Evolutionary conservation across 2,113 vertebrate genomes (phyloP).

Genomic region (Arizona elegans): DNA sequence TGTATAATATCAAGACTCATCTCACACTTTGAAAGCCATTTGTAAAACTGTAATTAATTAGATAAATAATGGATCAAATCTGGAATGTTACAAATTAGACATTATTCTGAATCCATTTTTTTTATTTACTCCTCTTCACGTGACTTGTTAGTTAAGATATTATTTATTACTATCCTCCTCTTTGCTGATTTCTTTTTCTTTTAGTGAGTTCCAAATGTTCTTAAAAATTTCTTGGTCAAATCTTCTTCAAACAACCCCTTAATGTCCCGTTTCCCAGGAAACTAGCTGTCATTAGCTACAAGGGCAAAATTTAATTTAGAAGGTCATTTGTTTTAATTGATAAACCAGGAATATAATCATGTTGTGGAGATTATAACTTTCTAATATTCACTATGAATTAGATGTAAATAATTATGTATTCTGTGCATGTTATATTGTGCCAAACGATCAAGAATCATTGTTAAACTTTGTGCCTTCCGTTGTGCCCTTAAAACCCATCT

Average conservation of each 20-base stretch:
- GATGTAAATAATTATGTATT: not conserved
- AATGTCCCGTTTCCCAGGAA: slow-evolving; percentile 26
- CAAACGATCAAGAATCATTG: not conserved
- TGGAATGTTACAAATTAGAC: slow-evolving; percentile 23
- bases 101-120: slow-evolving; percentile 49
- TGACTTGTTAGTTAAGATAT: slow-evolving; percentile 41
- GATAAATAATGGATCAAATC: slow-evolving; percentile 35
- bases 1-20: not conserved
- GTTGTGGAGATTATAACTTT: not conserved
- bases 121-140: slow-evolving; percentile 37
- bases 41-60: slow-evolving; percentile 38
- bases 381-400: not conserved
- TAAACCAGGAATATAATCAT: not conserved
- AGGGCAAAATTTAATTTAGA: not conserved
- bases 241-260: slow-evolving; percentile 33
- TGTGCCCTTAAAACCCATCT: too few relatives aligned
- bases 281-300: slow-evolving; percentile 24
- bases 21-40: slow-evolving; percentile 5
- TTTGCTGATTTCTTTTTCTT: slow-evolving; percentile 1
- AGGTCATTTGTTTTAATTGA: not conserved
- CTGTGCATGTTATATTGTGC: not conserved
- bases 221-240: slow-evolving; percentile 16
- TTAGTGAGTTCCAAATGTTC: slow-evolving; percentile 46
- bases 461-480: not conserved
- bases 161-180: slow-evolving; percentile 34